Percentiles rank a stretch among this genome's conserved stretches.
Conservation (phyloP, 2,888 invertebrate species). For the Thymelicus sylvestris region DNA sequence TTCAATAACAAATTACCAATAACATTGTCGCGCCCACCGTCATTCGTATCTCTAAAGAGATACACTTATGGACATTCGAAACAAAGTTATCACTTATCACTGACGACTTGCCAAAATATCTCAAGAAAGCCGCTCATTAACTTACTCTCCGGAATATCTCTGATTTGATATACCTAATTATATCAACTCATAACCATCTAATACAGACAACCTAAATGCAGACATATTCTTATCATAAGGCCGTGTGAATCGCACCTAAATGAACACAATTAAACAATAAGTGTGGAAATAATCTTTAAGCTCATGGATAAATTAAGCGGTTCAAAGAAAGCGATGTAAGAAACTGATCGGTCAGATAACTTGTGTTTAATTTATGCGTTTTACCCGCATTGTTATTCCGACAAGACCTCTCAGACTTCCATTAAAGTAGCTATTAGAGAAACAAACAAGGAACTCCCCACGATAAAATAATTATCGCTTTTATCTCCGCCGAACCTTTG, state of each 20-base stretch:
- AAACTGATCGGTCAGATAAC: constrained; percentile 53
- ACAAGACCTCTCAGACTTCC: constrained; percentile 65
- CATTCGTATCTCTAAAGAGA: too few relatives aligned
- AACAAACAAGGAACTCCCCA: constrained; percentile 81
- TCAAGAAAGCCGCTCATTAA: too few relatives aligned
- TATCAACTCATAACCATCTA: neutral
- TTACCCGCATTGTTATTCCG: constrained; percentile 64
- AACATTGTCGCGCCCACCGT: too few relatives aligned
- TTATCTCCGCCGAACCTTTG: constrained; percentile 70
- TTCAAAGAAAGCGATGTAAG: constrained; percentile 52
- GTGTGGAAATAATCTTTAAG: constrained; percentile 17
- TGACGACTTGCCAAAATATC: too few relatives aligned
- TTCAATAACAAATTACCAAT: too few relatives aligned
- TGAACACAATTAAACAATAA: constrained; percentile 25
- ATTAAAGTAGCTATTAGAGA: constrained; percentile 82
- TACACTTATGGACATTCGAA: too few relatives aligned
- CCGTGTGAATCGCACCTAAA: constrained; percentile 34
- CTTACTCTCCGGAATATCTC: too few relatives aligned
- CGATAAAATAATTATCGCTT: constrained; percentile 83
- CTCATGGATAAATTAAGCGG: constrained; percentile 42
- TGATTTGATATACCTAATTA: neutral
- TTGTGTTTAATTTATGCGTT: constrained; percentile 70
- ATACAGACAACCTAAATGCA: neutral
- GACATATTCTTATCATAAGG: constrained; percentile 24
- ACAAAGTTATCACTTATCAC: too few relatives aligned